Conservation (phyloP, 2,888 invertebrate species). For the Latrodectus elegans region DNA sequence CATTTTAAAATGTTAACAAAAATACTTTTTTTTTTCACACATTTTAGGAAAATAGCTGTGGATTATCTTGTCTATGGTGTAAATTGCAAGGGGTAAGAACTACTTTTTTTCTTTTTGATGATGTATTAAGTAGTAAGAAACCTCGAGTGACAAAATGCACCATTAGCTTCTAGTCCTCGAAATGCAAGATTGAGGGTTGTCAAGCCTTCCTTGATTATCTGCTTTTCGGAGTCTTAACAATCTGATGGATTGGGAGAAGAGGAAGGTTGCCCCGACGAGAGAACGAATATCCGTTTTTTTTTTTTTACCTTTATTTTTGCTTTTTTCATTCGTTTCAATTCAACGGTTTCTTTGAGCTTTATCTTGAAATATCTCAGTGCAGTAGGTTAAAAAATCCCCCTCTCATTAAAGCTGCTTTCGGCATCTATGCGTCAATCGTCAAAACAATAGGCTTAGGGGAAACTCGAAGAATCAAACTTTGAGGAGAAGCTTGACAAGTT, state of each 20-base stretch:
- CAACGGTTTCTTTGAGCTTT: constrained; percentile 1
- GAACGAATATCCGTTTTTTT: not conserved
- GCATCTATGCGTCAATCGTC: constrained; percentile 32
- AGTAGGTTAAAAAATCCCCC: not conserved
- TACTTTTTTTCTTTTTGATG: constrained; percentile 8
- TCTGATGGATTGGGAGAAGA: constrained; percentile 15
- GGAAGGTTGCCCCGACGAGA: not conserved
- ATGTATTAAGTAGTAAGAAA: constrained; percentile 11
- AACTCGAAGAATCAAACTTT: not conserved
- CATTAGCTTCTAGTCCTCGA: constrained; percentile 13
- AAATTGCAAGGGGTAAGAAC: not conserved
- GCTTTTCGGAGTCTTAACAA: constrained; percentile 6
- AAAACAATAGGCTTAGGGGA: constrained; percentile 35
- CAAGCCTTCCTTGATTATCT: constrained; percentile 42
- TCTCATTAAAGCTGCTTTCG: constrained; percentile 43
- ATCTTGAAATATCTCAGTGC: constrained; percentile 10
- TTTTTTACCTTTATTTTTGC: constrained; percentile 4
- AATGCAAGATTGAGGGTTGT: constrained; percentile 6
- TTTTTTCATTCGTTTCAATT: not conserved
- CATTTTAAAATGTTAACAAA: no score
- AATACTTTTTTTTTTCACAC: not conserved
- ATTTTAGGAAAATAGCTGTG: not conserved
- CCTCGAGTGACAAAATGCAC: constrained; percentile 19
- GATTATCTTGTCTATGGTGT: not conserved
- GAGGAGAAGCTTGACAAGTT: constrained; percentile 35